Evolutionary conservation across 2,888 invertebrate species (phyloP), one percentile per base, ranked within the genome.

Genomic region (Polydesmus complanatus): DNA sequence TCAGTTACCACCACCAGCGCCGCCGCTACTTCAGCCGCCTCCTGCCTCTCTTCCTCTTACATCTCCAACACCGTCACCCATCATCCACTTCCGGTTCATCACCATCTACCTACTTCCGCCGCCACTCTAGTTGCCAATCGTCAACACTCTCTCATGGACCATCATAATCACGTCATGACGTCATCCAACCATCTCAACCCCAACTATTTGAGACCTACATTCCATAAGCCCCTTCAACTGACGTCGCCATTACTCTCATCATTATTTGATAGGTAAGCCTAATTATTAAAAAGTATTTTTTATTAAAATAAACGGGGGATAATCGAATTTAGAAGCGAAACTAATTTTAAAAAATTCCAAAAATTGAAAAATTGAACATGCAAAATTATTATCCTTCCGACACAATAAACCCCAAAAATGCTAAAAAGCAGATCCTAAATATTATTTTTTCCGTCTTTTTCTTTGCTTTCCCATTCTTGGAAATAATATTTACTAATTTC

Each of bases 231-330:
- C 18, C 22, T 59, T 22, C 37, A 37, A 37, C 23, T 59, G 25
- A 59, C 59, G 1, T 51, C 59, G 19, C 59, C 59, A 27, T 19
- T 59, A 21, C 59, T 59, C 14, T 54, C 59, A 5, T 59, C 59
- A 1, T 19, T 59, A 21, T 59, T 59, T 22, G 59, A 59, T 19
- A 59, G 59, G 59, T 59, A 59, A 54, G n/a, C n/a, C n/a, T n/a
- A n/a, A n/a, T n/a, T n/a, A n/a, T n/a, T n/a, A n/a, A n/a, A n/a
- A n/a, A n/a, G n/a, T n/a, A n/a, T n/a, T n/a, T n/a, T n/a, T n/a
- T n/a, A n/a, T n/a, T n/a, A n/a, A n/a, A n/a, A n/a, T n/a, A n/a
- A n/a, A n/a, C n/a, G n/a, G n/a, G n/a, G n/a, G n/a, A n/a, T n/a
- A n/a, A n/a, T n/a, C n/a, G n/a, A n/a, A n/a, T n/a, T n/a, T n/a